Percentiles rank a stretch among this genome's conserved stretches.
Conservation (phyloP, 1,140 invertebrate species). For the Adoxophyes honmai region DNA sequence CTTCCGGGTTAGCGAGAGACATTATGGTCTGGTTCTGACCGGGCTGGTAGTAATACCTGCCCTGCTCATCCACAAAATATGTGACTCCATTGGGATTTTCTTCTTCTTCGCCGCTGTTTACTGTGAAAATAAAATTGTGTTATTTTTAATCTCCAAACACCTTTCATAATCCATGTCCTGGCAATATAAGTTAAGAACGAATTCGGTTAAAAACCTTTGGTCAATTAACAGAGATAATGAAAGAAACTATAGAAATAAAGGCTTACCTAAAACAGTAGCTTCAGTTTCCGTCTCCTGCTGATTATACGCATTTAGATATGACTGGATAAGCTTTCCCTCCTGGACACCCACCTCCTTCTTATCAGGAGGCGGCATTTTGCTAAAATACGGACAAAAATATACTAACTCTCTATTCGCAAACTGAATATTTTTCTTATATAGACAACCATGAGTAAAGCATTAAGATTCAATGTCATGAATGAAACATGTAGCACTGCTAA, state of each 20-base stretch:
- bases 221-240: too few species aligned
- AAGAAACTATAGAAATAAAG: too few species aligned
- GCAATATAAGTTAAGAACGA: too few species aligned
- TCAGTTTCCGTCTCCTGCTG: constrained; percentile 10
- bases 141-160: not conserved
- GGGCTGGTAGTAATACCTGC: constrained; percentile 87
- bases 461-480: too few species aligned
- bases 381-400: too few species aligned
- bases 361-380: constrained; percentile 8
- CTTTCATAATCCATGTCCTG: too few species aligned
- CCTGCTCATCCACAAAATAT: constrained; percentile 87
- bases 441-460: too few species aligned
- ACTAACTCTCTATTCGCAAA: too few species aligned
- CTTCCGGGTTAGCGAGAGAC: constrained; percentile 68
- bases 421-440: too few species aligned
- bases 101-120: constrained; percentile 77
- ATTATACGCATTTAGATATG: constrained; percentile 29
- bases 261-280: constrained; percentile 1
- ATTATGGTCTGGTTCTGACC: constrained; percentile 79
- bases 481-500: too few species aligned
- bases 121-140: constrained; percentile 35
- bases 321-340: constrained; percentile 31
- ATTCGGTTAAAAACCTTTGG: too few species aligned
- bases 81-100: constrained; percentile 77
- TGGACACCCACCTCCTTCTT: constrained; percentile 18